Percentiles rank a stretch among this genome's conserved stretches.
phyloP scores from a whole-genome alignment of 2,797 vertebrate genomes.

The Notolepis coatsorum region DNA sequence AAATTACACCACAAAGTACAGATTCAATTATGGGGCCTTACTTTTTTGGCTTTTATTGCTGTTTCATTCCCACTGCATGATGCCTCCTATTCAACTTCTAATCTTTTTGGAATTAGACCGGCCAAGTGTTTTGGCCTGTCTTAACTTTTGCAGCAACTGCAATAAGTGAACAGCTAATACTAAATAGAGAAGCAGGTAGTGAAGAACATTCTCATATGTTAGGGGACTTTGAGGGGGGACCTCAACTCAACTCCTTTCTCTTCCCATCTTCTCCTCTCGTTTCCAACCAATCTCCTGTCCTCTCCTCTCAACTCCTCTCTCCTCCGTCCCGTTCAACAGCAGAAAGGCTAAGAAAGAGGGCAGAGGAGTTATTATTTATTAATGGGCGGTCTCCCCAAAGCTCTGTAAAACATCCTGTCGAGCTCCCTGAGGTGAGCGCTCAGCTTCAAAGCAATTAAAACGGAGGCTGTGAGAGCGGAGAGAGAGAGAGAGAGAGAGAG shows the following conservation, averaged over 20 bases:
- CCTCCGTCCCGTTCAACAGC: conserved; percentile 24
- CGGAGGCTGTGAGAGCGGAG: conserved; percentile 44
- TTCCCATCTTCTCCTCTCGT: neutral
- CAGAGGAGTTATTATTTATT: conserved; percentile 75
- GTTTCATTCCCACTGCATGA: neutral
- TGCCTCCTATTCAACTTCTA: too few species aligned
- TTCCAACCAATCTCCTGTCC: too few species aligned
- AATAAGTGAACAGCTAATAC: too few species aligned
- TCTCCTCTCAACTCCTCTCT: conserved; percentile 6
- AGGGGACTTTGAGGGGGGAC: too few species aligned
- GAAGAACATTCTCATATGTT: too few species aligned
- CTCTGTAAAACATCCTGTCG: conserved; percentile 78
- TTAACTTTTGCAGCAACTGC: too few species aligned
- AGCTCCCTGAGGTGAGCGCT: conserved; percentile 69
- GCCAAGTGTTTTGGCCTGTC: too few species aligned
- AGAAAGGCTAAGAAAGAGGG: conserved; percentile 38
- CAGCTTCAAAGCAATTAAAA: conserved; percentile 81
- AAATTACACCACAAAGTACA: neutral
- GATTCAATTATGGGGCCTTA: neutral
- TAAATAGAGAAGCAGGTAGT: too few species aligned
- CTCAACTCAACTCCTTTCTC: neutral
- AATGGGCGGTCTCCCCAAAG: conserved; percentile 72
- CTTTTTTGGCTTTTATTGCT: neutral
- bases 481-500: conserved; percentile 34
- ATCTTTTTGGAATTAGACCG: too few species aligned